A percentile compares a stretch with the other conserved stretches of the same genome.
phyloP scores from a whole-genome alignment of 2,888 invertebrate species.

The Subacronicta megacephala region DNA sequence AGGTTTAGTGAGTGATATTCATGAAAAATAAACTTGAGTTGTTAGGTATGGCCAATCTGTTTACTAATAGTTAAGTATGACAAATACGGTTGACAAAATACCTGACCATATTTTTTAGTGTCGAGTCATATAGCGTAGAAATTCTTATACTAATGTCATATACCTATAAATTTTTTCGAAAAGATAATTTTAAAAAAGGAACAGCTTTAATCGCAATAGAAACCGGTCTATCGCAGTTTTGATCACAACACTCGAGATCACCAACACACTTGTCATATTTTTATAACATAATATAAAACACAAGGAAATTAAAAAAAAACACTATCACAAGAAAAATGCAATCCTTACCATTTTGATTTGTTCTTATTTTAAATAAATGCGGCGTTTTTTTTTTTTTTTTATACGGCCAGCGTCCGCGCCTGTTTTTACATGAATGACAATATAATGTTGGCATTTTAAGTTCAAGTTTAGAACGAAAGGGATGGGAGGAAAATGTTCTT shows the following conservation, averaged over 20 bases:
- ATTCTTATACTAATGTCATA: too few species aligned
- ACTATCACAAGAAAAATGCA: conserved; percentile 6
- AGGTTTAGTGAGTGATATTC: too few species aligned
- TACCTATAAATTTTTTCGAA: too few species aligned
- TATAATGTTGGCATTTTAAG: conserved; percentile 25
- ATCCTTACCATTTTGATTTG: conserved; percentile 60
- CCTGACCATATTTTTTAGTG: too few species aligned
- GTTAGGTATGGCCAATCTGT: too few species aligned
- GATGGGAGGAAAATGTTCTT: conserved; percentile 27
- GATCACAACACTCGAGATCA: conserved; percentile 30
- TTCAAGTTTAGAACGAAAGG: conserved; percentile 26
- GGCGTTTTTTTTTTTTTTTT: not conserved
- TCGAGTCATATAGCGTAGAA: too few species aligned
- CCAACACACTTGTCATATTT: conserved; percentile 23
- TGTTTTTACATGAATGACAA: conserved; percentile 42
- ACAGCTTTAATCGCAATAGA: conserved; percentile 20
- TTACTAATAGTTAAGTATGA: too few species aligned
- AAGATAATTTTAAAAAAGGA: conserved; percentile 11
- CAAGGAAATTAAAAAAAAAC: conserved; percentile 12
- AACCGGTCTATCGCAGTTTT: conserved; percentile 50
- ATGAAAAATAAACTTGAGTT: too few species aligned
- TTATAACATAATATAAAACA: conserved; percentile 26
- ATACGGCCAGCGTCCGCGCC: conserved; percentile 27
- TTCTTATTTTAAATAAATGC: not conserved
- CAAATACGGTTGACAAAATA: too few species aligned